Percentiles rank a stretch among this genome's conserved stretches.
phyloP scores from a whole-genome alignment of 2,888 invertebrate genomes.

The Fragum fragum region DNA sequence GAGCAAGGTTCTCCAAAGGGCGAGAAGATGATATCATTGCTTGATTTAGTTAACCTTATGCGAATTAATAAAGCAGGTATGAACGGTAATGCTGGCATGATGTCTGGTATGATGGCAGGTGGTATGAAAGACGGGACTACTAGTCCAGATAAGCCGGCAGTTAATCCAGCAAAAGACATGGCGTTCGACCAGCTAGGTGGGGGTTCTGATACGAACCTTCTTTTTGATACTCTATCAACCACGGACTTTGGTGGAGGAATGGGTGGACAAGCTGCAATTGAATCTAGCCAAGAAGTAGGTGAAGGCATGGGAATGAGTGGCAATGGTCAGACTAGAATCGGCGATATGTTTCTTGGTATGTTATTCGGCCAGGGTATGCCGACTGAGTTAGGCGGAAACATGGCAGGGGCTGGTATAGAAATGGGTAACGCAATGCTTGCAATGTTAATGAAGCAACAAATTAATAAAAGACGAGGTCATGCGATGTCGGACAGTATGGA shows the following conservation, averaged over 20 bases:
- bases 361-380: not conserved
- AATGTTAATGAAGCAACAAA: not conserved
- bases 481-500: not conserved
- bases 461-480: not conserved
- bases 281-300: not conserved
- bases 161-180: not conserved
- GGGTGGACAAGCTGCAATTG: not conserved
- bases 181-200: not conserved
- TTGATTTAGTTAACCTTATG: slow-evolving; percentile 11
- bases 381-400: too few relatives aligned
- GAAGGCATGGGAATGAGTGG: not conserved
- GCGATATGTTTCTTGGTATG: not conserved
- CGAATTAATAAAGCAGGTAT: not conserved
- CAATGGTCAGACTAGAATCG: not conserved
- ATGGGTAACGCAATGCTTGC: not conserved
- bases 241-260: not conserved
- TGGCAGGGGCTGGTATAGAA: not conserved
- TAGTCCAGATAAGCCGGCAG: not conserved
- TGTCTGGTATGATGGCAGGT: not conserved
- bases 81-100: slow-evolving; percentile 10
- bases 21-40: slow-evolving; percentile 15
- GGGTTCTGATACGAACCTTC: not conserved
- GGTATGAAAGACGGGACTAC: not conserved
- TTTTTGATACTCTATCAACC: not conserved
- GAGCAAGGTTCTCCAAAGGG: not conserved